Evolutionary conservation across 2,888 invertebrate species (phyloP).

Genomic region (Palloptera scutellata): DNA sequence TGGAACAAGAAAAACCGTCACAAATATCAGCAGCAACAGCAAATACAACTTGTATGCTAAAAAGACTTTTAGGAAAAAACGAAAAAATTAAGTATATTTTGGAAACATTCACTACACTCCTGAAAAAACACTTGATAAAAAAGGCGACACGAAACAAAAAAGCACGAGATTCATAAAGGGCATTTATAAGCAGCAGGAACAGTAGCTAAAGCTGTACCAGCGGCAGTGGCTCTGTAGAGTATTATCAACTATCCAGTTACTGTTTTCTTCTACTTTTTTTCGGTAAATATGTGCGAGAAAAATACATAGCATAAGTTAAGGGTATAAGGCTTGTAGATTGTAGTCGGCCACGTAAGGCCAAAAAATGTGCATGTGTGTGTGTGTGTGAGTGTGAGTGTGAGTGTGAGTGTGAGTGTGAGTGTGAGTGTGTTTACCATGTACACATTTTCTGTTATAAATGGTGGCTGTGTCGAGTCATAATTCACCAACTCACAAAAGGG

Average conservation of each 20-base stretch:
- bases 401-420: not conserved
- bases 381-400: slow-evolving; percentile 22
- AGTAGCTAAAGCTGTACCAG: slow-evolving; percentile 11
- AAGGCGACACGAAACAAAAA: slow-evolving; percentile 15
- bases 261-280: not conserved
- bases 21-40: no score
- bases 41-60: no score
- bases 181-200: not conserved
- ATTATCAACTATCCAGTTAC: slow-evolving; percentile 9
- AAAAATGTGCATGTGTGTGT: not conserved
- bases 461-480: not conserved
- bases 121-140: not conserved
- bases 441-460: slow-evolving; percentile 23
- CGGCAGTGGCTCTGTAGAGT: slow-evolving; percentile 26
- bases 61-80: no score
- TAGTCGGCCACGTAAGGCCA: not conserved
- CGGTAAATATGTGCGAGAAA: not conserved
- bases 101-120: not conserved
- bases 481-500: slow-evolving; percentile 1
- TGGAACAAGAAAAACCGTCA: no score
- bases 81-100: no score
- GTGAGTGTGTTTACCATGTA: slow-evolving; percentile 10
- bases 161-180: not conserved
- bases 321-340: not conserved
- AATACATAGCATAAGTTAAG: not conserved